A percentile compares a stretch with the other conserved stretches of the same genome.
Conservation (phyloP, 1,140 invertebrate genomes). For the Hylaeus anthracinus region DNA sequence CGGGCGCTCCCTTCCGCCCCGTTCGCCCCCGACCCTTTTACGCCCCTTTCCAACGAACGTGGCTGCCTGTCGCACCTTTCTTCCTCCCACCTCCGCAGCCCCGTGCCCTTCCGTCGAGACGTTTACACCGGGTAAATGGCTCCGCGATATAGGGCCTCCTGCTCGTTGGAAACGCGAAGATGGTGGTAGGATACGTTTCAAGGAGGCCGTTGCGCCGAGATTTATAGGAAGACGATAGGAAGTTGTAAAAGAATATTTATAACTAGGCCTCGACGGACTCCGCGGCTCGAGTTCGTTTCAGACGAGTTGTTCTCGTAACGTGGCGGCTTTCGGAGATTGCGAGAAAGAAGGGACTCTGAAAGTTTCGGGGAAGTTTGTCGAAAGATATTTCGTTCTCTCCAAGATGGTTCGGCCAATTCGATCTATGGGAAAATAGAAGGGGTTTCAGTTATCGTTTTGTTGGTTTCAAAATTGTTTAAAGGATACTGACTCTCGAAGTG, state of each 20-base stretch:
- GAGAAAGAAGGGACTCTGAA: background rate
- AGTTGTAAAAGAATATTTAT: slow-evolving; percentile 50
- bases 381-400: background rate
- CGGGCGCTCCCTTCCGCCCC: slow-evolving; percentile 69
- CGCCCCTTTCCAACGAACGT: slow-evolving; percentile 41
- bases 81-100: background rate
- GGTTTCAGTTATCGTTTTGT: too few species aligned
- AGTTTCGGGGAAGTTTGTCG: background rate
- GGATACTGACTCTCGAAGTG: too few species aligned
- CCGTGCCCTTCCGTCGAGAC: slow-evolving; percentile 11
- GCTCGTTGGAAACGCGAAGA: slow-evolving; percentile 34
- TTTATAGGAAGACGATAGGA: slow-evolving; percentile 44
- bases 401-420: too few species aligned
- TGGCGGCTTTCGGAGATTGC: background rate
- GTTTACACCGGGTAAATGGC: slow-evolving; percentile 59
- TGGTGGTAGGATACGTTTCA: slow-evolving; percentile 46
- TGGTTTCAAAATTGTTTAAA: too few species aligned
- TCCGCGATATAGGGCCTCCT: slow-evolving; percentile 40
- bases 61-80: slow-evolving; percentile 39
- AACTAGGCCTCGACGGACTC: background rate
- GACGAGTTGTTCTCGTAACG: background rate
- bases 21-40: slow-evolving; percentile 45
- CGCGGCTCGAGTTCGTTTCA: too few species aligned
- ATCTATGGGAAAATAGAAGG: too few species aligned
- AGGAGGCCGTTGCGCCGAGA: slow-evolving; percentile 28